Percentiles rank a stretch among this genome's conserved stretches.
Evolutionary conservation across 2,797 vertebrate genomes (phyloP).

Genomic region (Xiphorhynchus erythropygius): DNA sequence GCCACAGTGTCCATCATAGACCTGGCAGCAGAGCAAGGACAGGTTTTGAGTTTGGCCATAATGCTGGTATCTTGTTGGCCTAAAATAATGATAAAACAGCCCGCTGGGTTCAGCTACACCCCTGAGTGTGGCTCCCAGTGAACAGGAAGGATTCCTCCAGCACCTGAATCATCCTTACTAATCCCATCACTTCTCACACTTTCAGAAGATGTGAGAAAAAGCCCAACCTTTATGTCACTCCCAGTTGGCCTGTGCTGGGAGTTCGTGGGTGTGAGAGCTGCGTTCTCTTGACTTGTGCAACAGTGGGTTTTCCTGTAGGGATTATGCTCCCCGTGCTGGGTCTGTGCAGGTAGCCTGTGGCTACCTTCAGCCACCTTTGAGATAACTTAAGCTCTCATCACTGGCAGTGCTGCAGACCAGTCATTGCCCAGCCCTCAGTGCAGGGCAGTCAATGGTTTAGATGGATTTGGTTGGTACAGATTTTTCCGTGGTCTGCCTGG

Average conservation of each 20-base stretch:
- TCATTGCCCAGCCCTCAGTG: not conserved
- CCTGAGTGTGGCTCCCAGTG: accelerated
- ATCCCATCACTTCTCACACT: not conserved
- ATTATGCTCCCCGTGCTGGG: accelerated
- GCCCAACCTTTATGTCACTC: not conserved
- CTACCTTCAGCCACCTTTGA: not conserved
- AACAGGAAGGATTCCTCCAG: not conserved
- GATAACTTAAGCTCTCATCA: not conserved
- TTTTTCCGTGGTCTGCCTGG: not conserved
- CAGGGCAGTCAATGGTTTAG: not conserved
- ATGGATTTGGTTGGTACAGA: not conserved
- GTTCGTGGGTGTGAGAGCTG: not conserved
- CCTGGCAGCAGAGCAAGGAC: not conserved
- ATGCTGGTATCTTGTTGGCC: not conserved
- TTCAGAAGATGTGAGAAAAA: not conserved
- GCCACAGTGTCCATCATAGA: accelerated
- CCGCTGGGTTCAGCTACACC: not conserved
- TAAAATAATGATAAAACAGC: not conserved
- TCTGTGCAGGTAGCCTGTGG: not conserved
- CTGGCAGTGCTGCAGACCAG: not conserved
- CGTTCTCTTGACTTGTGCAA: not conserved
- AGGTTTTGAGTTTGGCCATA: not conserved
- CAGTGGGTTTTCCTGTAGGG: not conserved
- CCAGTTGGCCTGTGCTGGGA: accelerated
- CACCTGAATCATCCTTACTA: not conserved